Evolutionary conservation across 2,797 vertebrate species (phyloP), one percentile per base, ranked within the genome.

Genomic region (Poecile montanus): DNA sequence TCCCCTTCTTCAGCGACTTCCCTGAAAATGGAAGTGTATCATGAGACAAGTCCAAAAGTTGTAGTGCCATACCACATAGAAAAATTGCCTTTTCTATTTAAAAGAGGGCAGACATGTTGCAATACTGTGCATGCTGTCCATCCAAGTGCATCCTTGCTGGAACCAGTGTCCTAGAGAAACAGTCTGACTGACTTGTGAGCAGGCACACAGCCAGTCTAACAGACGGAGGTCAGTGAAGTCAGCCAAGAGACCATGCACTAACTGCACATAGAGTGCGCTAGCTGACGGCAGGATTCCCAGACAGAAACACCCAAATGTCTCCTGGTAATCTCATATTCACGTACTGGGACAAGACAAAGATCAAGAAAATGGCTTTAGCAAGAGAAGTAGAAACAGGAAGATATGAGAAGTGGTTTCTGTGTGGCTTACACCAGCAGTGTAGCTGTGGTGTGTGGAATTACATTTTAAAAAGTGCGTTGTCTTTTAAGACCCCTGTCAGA

Each of bases 181-280:
- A 94, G 87, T 95, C 91, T 85, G 92, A 62, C 78, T 85, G 90
- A 71, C 88, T 89, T 96, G 96, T 95, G 95, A 97, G 91, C 91
- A 88, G 97, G 96, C 96, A 74, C 51, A 20, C 60, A 91, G 96
- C 96, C 97, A 97, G 92, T 53, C 45, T 66, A 79, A 75, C 97
- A 98, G 98, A 97, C 95, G 97, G 97, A 84, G 91, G 88, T 68
- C 91, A 94, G 95, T 85, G 91, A 88, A 95, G 89, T 94, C 94
- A 94, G 85, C 87, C 95, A 94, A 87, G 91, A 76, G 94, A 92
- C 88, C 84, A 66, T 74, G 91, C 67, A 87, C 66, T 26, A 32
- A 87, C 82, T 89, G 94, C 34, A 57, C 93, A 95, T 47, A 90
- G 92, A 91, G 88, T 94, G 89, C 95, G 94, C 81, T 93, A 95